Percentiles rank a stretch among this genome's conserved stretches.
These are phyloP conservation scores for Albula glossodonta DNA, from an alignment of 2,113 vertebrate genomes.

Conservation along the genomic window DNA sequence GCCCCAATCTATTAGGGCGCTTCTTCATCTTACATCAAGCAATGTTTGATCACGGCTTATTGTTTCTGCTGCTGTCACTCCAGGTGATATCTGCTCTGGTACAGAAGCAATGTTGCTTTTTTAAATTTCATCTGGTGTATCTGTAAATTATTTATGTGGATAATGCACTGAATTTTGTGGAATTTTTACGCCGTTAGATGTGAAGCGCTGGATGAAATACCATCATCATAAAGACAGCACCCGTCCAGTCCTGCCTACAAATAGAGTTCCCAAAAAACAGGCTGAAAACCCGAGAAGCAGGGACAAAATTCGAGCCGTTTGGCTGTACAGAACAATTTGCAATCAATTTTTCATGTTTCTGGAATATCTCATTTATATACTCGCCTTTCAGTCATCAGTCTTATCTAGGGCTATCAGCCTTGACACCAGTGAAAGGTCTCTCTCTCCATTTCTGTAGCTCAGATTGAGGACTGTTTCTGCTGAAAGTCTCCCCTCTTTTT, in stretches of 20 bases:
- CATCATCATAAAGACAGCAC: neutral
- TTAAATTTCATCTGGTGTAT: neutral
- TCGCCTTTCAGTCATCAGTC: constrained; percentile 7
- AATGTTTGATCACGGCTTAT: no score
- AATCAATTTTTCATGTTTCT: constrained; percentile 47
- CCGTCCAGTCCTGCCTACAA: neutral
- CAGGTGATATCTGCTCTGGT: no score
- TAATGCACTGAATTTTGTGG: neutral
- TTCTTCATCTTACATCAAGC: no score
- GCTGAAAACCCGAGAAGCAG: constrained; percentile 19
- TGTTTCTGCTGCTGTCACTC: no score
- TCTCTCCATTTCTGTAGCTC: neutral
- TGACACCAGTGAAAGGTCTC: constrained; percentile 1
- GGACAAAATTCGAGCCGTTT: neutral
- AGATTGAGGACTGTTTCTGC: neutral
- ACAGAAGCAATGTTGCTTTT: no score
- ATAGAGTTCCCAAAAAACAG: constrained; percentile 32
- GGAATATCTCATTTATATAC: constrained; percentile 49
- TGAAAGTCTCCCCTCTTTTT: neutral
- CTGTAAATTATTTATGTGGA: neutral
- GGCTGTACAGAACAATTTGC: constrained; percentile 43
- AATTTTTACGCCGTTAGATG: neutral
- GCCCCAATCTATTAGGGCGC: no score
- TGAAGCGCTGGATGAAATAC: neutral
- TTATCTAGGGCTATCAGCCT: constrained; percentile 34